phyloP scores from a whole-genome alignment of 2,113 vertebrate species.

The Scalopus aquaticus region DNA sequence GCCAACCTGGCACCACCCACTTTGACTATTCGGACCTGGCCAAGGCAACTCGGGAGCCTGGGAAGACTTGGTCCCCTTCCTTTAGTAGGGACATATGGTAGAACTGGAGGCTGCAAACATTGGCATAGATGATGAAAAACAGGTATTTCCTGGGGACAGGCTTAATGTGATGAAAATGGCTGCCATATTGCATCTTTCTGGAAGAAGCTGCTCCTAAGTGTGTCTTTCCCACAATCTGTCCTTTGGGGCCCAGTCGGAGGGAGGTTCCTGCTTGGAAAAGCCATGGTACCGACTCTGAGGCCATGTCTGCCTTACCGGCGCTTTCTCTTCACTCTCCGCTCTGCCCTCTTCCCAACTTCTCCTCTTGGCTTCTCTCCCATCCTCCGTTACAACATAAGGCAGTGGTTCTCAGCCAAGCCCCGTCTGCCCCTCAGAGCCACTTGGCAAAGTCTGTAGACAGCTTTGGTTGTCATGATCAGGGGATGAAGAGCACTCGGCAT shows the following conservation, averaged over 20 bases:
- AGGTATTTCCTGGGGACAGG: neutral
- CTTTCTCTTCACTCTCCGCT: neutral
- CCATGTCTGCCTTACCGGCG: rapidly evolving
- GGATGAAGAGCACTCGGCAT: neutral
- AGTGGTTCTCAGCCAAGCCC: neutral
- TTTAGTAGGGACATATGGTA: neutral
- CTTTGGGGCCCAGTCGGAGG: neutral
- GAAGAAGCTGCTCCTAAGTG: neutral
- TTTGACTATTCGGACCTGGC: neutral
- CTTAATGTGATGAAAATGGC: no score
- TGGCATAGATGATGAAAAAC: neutral
- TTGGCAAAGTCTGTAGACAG: neutral
- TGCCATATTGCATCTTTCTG: neutral
- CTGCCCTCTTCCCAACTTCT: rapidly evolving
- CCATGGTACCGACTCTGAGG: rapidly evolving
- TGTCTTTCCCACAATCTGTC: neutral
- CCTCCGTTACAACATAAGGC: neutral
- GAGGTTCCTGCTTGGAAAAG: no score
- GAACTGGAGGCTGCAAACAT: neutral
- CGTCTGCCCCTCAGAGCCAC: neutral
- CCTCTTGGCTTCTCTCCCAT: neutral
- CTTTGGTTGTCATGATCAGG: neutral
- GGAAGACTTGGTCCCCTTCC: neutral
- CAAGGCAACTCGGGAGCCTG: neutral
- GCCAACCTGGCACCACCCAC: neutral